These are phyloP conservation scores for Nowickia ferox DNA, from an alignment of 2,888 invertebrate species.

Conservation along the genomic window DNA sequence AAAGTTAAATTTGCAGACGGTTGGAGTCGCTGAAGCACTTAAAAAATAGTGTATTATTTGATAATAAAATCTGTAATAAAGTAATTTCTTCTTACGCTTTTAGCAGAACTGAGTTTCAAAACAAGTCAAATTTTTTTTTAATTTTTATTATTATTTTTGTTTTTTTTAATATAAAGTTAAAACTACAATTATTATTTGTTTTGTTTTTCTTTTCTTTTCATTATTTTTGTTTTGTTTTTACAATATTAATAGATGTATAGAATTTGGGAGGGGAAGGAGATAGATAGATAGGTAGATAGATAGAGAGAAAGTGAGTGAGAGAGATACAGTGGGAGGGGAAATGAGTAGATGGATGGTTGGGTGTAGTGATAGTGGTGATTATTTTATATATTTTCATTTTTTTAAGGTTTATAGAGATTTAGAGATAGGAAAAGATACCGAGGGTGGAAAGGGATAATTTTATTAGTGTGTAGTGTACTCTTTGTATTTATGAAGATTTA, in stretches of 20 bases:
- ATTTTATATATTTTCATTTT: slow-evolving; percentile 3
- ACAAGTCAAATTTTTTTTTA: slow-evolving; percentile 58
- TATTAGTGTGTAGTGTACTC: slow-evolving; percentile 58
- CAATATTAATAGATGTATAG: slow-evolving; percentile 70
- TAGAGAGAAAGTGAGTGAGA: too few species aligned
- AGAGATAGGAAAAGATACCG: not conserved
- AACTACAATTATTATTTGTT: slow-evolving; percentile 71
- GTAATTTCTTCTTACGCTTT: not conserved
- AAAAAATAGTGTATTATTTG: too few species aligned
- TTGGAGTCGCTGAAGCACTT: too few species aligned
- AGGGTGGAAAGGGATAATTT: not conserved
- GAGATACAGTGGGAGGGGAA: not conserved
- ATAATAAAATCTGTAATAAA: not conserved
- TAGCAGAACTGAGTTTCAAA: not conserved
- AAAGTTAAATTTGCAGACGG: too few species aligned
- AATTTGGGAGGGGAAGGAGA: not conserved
- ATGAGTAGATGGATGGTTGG: not conserved
- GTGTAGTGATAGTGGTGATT: not conserved
- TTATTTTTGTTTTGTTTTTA: slow-evolving; percentile 55
- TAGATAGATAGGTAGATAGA: not conserved
- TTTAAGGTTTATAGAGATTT: slow-evolving; percentile 8
- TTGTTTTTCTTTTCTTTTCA: slow-evolving; percentile 35
- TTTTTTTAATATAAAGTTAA: slow-evolving; percentile 72
- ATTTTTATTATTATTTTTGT: slow-evolving; percentile 71
- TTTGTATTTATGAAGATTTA: slow-evolving; percentile 68